Conservation (phyloP, 2,888 invertebrate species). For the Caenorhabditis parvicauda region DNA sequence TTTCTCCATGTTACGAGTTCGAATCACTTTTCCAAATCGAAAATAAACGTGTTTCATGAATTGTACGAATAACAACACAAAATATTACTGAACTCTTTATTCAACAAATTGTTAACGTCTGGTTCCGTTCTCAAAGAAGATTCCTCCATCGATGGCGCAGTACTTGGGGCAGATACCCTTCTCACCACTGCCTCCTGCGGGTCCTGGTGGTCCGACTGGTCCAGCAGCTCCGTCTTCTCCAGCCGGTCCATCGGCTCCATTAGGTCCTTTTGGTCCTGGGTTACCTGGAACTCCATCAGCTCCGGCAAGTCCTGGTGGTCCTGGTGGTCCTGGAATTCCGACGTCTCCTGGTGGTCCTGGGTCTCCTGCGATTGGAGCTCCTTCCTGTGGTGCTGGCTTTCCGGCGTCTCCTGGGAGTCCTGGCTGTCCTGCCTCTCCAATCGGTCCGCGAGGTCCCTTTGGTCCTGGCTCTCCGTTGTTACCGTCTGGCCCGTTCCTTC, state of each 20-base stretch:
- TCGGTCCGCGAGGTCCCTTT: constrained; percentile 27
- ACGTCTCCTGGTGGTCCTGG: constrained; percentile 30
- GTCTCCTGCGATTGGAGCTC: constrained; percentile 27
- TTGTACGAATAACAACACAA: no score
- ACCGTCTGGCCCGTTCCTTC: constrained; percentile 28
- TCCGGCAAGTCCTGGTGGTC: constrained; percentile 26
- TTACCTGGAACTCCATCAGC: constrained; percentile 25
- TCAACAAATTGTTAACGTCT: constrained; percentile 12
- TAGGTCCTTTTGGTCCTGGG: constrained; percentile 20
- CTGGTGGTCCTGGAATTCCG: constrained; percentile 31
- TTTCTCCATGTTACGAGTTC: no score
- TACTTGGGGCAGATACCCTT: constrained; percentile 33
- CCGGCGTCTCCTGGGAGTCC: constrained; percentile 29
- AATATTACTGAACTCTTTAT: neutral
- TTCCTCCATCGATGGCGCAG: constrained; percentile 48
- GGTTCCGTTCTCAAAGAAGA: constrained; percentile 51
- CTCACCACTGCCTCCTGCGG: constrained; percentile 19
- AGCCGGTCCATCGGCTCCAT: constrained; percentile 28
- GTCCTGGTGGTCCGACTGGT: constrained; percentile 25
- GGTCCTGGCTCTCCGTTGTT: constrained; percentile 26
- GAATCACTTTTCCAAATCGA: no score
- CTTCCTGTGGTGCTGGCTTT: constrained; percentile 26
- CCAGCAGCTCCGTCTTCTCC: constrained; percentile 22
- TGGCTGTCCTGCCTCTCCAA: constrained; percentile 24
- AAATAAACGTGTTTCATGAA: no score